Conservation (phyloP, 2,888 invertebrate species). For the Nymphalis polychloros region DNA sequence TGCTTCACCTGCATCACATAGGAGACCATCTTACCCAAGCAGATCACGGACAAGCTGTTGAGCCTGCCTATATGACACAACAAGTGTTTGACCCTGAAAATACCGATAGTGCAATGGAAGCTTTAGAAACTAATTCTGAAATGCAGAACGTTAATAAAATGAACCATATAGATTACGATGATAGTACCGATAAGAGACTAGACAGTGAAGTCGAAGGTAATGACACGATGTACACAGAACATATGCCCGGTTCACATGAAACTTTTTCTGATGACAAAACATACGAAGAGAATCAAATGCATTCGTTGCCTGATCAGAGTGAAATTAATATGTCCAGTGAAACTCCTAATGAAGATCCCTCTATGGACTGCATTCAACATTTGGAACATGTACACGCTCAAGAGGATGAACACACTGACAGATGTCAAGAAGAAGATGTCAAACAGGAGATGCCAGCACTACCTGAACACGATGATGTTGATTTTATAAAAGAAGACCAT, state of each 20-base stretch:
- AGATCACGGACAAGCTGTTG: conserved; percentile 63
- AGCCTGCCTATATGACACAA: conserved; percentile 66
- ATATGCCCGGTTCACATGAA: conserved; percentile 62
- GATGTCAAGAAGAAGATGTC: conserved; percentile 37
- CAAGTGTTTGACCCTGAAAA: conserved; percentile 56
- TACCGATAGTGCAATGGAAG: conserved; percentile 57
- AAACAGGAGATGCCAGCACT: conserved; percentile 35
- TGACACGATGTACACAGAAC: conserved; percentile 59
- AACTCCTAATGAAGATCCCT: conserved; percentile 37
- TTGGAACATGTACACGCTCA: conserved; percentile 32
- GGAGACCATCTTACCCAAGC: conserved; percentile 60
- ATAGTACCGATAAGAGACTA: conserved; percentile 61
- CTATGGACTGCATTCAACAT: conserved; percentile 39
- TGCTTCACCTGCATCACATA: conserved; percentile 69
- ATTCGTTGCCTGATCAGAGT: conserved; percentile 54
- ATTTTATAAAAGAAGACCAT: conserved; percentile 38
- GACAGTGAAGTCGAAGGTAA: conserved; percentile 50
- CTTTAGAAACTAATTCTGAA: conserved; percentile 50
- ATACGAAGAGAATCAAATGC: conserved; percentile 50
- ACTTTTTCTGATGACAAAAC: conserved; percentile 50
- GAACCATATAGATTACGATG: conserved; percentile 58
- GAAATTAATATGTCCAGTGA: conserved; percentile 51
- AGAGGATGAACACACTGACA: conserved; percentile 29
- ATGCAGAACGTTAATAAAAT: conserved; percentile 51
- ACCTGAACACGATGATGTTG: conserved; percentile 33